phyloP scores from a whole-genome alignment of 2,113 vertebrate genomes.

The Calonectris borealis region DNA sequence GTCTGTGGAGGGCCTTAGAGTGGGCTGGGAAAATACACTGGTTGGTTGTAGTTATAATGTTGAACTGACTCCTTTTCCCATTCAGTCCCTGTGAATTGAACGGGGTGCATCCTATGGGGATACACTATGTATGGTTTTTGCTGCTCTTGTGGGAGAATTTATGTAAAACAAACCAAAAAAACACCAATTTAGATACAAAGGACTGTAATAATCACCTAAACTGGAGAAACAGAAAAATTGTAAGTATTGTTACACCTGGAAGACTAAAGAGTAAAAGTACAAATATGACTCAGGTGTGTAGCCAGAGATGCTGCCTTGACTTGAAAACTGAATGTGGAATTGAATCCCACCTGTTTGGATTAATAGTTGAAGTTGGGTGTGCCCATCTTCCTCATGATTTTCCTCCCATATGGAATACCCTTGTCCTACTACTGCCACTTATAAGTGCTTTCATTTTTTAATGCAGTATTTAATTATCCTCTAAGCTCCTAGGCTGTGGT shows the following conservation, averaged over 20 bases:
- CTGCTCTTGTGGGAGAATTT: not conserved
- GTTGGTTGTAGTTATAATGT: not conserved
- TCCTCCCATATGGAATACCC: not conserved
- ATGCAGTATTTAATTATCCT: not conserved
- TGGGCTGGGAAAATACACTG: not conserved
- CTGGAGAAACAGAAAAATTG: not conserved
- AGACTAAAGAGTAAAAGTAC: not conserved
- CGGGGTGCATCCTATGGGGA: not conserved
- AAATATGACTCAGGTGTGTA: not conserved
- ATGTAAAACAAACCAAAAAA: not conserved
- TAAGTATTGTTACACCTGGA: not conserved
- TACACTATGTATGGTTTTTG: not conserved
- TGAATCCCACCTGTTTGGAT: not conserved
- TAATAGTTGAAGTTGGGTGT: not conserved
- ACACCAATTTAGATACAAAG: fast-evolving
- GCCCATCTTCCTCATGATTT: not conserved
- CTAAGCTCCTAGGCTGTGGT: not conserved
- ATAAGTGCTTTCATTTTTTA: not conserved
- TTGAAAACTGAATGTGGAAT: not conserved
- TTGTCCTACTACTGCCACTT: not conserved
- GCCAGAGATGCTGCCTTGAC: not conserved
- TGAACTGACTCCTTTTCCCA: fast-evolving
- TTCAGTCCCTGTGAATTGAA: not conserved
- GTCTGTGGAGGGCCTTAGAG: not conserved
- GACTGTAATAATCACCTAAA: not conserved